These are phyloP conservation scores for Hypotaenidia okinawae DNA, from an alignment of 2,797 vertebrate species.

Conservation along the genomic window DNA sequence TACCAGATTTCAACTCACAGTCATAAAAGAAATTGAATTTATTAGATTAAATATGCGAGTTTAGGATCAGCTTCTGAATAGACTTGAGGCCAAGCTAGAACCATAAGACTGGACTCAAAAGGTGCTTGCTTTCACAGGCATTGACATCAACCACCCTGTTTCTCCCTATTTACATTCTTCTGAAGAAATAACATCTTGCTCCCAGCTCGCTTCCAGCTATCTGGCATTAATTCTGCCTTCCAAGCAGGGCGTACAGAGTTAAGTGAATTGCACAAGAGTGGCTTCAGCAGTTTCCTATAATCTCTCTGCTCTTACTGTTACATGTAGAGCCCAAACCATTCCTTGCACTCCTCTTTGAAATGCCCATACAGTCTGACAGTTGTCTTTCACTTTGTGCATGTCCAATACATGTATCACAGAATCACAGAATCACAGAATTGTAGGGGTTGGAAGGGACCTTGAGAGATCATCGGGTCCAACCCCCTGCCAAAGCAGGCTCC, in stretches of 20 bases:
- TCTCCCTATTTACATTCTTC: neutral
- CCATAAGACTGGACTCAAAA: neutral
- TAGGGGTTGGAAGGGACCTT: too few species aligned
- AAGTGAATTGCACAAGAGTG: neutral
- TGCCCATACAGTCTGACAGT: neutral
- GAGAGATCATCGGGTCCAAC: too few species aligned
- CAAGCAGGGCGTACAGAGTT: neutral
- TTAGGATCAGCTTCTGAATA: neutral
- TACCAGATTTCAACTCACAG: neutral
- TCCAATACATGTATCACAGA: neutral
- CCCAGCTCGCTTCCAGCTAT: neutral
- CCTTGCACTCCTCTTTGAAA: neutral
- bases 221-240: neutral
- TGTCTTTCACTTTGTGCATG: neutral
- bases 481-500: too few species aligned
- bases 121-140: neutral
- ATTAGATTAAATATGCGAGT: neutral
- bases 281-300: neutral
- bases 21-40: too few species aligned
- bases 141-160: neutral
- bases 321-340: neutral
- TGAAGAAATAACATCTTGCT: neutral
- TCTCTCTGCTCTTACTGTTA: neutral
- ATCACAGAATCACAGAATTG: too few species aligned
- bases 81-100: neutral